Evolutionary conservation across 2,797 vertebrate genomes (phyloP).

Genomic region (Galago senegalensis): DNA sequence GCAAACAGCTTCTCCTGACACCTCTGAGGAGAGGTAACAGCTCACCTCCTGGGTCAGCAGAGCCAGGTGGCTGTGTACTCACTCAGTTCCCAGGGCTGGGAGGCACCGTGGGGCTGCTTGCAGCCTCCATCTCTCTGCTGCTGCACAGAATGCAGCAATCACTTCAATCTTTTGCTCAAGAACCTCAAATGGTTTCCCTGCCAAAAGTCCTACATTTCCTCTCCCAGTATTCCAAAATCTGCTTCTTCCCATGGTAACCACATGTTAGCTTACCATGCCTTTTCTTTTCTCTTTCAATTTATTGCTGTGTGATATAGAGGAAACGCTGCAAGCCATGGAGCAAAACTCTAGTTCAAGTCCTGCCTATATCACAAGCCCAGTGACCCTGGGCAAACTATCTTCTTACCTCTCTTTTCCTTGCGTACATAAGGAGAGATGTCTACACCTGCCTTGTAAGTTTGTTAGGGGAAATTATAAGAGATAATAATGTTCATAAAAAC

Average conservation of each 20-base stretch:
- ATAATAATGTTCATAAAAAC: neutral
- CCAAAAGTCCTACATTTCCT: neutral
- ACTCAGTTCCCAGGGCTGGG: neutral
- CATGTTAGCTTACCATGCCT: neutral
- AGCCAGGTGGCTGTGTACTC: rapidly evolving
- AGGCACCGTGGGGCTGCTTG: neutral
- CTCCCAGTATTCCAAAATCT: neutral
- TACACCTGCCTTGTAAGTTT: neutral
- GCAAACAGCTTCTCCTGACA: neutral
- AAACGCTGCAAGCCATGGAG: neutral
- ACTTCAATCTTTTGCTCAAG: neutral
- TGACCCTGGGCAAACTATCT: neutral
- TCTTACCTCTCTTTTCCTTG: neutral
- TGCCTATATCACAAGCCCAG: neutral
- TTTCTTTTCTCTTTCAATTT: neutral
- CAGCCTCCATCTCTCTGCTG: too few relatives aligned
- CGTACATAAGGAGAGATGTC: neutral
- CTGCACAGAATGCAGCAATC: neutral
- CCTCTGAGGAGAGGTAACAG: neutral
- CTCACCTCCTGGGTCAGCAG: neutral
- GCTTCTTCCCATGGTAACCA: neutral
- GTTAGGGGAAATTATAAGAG: neutral
- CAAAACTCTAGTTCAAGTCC: neutral
- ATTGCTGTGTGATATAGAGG: neutral
- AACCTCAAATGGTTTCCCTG: neutral